A percentile compares a stretch with the other conserved stretches of the same genome.
phyloP scores from a whole-genome alignment of 2,888 invertebrate genomes.

The Diplazon laetatorius region DNA sequence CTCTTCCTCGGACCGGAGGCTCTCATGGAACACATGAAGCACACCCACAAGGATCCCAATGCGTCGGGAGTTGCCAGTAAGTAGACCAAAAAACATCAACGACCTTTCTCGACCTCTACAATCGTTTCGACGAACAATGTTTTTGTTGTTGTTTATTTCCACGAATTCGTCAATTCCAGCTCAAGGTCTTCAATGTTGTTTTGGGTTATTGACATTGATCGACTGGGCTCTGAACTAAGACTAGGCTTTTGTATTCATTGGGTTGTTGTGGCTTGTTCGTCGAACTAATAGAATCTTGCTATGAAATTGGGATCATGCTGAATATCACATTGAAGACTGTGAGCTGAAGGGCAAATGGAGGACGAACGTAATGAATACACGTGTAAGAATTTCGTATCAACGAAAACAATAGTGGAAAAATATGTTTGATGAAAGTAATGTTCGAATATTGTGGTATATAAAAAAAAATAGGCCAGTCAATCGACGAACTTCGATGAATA shows the following conservation, averaged over 20 bases:
- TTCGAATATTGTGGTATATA: not conserved
- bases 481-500: conserved; percentile 48
- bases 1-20: conserved; percentile 96
- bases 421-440: not conserved
- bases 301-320: conserved; percentile 21
- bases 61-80: conserved; percentile 95
- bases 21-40: conserved; percentile 98
- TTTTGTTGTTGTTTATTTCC: too few relatives aligned
- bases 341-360: conserved; percentile 29
- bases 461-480: conserved; percentile 19
- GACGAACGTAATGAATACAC: not conserved
- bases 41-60: conserved; percentile 96
- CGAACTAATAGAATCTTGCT: not conserved
- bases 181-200: conserved; percentile 5
- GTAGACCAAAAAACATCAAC: conserved; percentile 80
- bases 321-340: conserved; percentile 16
- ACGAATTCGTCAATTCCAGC: conserved; percentile 34
- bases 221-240: too few relatives aligned
- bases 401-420: not conserved
- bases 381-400: not conserved
- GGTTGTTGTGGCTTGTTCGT: too few relatives aligned
- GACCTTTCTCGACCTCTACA: conserved; percentile 38
- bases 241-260: too few relatives aligned
- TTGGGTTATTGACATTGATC: too few relatives aligned
- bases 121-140: conserved; percentile 3